These are phyloP conservation scores for Hesperophylax magnus DNA, from an alignment of 1,140 invertebrate genomes.

Conservation along the genomic window DNA sequence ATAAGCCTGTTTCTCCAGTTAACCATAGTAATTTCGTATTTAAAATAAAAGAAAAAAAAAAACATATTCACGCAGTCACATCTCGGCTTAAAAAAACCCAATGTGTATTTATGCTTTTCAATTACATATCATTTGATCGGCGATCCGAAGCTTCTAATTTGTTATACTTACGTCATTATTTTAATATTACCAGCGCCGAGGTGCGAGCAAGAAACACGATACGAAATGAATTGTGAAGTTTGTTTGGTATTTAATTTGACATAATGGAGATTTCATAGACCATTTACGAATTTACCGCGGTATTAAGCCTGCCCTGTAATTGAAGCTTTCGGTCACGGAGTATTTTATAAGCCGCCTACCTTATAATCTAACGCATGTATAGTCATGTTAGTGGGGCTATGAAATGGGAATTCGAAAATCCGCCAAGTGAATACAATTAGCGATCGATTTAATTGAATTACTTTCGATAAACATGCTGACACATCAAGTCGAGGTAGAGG, in stretches of 20 bases:
- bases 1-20: no score
- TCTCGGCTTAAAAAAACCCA: neutral
- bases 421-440: slow-evolving; percentile 1
- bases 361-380: neutral
- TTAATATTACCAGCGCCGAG: neutral
- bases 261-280: slow-evolving; percentile 44
- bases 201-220: slow-evolving; percentile 25
- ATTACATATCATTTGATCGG: slow-evolving; percentile 11
- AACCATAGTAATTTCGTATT: no score
- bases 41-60: no score
- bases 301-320: slow-evolving; percentile 38
- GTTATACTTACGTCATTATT: slow-evolving; percentile 2
- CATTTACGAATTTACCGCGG: slow-evolving; percentile 40
- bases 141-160: slow-evolving; percentile 7
- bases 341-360: slow-evolving; percentile 18
- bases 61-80: neutral
- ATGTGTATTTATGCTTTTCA: neutral
- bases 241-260: slow-evolving; percentile 39
- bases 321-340: slow-evolving; percentile 27
- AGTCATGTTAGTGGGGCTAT: neutral
- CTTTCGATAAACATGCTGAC: no score
- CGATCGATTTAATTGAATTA: neutral
- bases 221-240: slow-evolving; percentile 22
- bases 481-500: no score
- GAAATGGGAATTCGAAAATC: neutral